A percentile compares a stretch with the other conserved stretches of the same genome.
phyloP scores from a whole-genome alignment of 1,140 invertebrate species.

The Camponotus vicinus region DNA sequence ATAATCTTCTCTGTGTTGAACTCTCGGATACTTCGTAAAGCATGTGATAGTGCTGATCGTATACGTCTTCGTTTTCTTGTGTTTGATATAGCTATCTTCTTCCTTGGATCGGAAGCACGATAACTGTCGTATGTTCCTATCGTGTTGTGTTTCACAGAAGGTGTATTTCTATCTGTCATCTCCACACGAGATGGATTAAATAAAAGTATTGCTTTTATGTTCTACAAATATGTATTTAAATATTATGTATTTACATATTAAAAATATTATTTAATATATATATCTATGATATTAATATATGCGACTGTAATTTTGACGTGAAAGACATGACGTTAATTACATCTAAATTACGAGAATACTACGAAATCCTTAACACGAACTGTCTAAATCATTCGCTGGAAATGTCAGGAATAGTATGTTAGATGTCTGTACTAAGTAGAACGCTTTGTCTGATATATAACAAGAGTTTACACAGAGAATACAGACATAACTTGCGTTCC shows the following conservation, averaged over 20 bases:
- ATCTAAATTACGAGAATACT: slow-evolving; percentile 43
- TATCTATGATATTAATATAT: neutral
- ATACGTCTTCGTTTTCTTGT: slow-evolving; percentile 18
- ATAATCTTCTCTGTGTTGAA: neutral
- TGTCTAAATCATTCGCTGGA: slow-evolving; percentile 59
- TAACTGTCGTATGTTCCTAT: neutral
- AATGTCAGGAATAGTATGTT: slow-evolving; percentile 41
- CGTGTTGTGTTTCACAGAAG: neutral
- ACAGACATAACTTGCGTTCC: neutral
- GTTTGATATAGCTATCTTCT: neutral
- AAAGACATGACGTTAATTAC: slow-evolving; percentile 46
- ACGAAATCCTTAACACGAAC: slow-evolving; percentile 56
- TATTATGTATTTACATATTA: no score
- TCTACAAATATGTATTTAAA: neutral
- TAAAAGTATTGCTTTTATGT: neutral
- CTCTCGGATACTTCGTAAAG: slow-evolving; percentile 11
- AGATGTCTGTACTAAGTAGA: slow-evolving; percentile 53
- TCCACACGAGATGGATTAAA: neutral
- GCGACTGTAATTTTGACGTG: neutral
- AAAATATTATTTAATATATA: no score
- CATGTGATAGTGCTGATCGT: neutral
- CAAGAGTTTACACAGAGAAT: slow-evolving; percentile 37
- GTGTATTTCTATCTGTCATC: neutral
- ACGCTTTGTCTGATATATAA: slow-evolving; percentile 41
- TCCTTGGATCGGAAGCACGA: neutral